phyloP scores from a whole-genome alignment of 1,140 invertebrate genomes.

The Heliothis virescens region DNA sequence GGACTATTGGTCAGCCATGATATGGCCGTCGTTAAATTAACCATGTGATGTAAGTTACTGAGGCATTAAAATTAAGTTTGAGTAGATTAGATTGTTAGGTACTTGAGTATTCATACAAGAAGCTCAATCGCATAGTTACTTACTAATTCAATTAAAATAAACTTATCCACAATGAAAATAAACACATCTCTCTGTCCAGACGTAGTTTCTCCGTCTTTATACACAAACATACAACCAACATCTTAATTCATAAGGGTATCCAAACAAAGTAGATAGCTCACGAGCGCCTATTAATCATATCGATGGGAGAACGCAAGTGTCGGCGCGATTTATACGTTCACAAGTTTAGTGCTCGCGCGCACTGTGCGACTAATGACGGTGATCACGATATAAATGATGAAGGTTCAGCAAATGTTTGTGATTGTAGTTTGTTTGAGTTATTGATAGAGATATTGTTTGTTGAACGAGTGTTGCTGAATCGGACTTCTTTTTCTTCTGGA shows the following conservation, averaged over 20 bases:
- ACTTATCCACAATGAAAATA: too few species aligned
- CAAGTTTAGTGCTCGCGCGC: constrained; percentile 75
- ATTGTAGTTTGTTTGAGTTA: constrained; percentile 1
- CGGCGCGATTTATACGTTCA: constrained; percentile 71
- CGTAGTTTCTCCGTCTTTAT: neutral
- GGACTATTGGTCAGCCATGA: constrained; percentile 29
- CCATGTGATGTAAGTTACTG: neutral
- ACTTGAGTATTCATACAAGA: too few species aligned
- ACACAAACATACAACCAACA: neutral
- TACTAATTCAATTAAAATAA: too few species aligned
- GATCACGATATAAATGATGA: constrained; percentile 66
- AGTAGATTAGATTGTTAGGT: too few species aligned
- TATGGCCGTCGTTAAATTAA: constrained; percentile 35
- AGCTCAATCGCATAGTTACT: too few species aligned
- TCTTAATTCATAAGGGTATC: constrained; percentile 33
- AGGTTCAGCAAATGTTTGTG: constrained; percentile 6
- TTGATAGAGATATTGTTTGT: neutral
- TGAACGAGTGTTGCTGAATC: too few species aligned
- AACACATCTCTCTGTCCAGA: too few species aligned
- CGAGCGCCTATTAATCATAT: constrained; percentile 76
- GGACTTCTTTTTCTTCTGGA: too few species aligned
- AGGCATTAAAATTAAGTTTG: neutral
- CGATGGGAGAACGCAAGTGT: constrained; percentile 75
- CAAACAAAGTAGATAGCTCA: constrained; percentile 15
- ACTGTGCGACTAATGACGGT: constrained; percentile 68